Evolutionary conservation across 2,113 vertebrate species (phyloP).

Genomic region (Agelaius tricolor): DNA sequence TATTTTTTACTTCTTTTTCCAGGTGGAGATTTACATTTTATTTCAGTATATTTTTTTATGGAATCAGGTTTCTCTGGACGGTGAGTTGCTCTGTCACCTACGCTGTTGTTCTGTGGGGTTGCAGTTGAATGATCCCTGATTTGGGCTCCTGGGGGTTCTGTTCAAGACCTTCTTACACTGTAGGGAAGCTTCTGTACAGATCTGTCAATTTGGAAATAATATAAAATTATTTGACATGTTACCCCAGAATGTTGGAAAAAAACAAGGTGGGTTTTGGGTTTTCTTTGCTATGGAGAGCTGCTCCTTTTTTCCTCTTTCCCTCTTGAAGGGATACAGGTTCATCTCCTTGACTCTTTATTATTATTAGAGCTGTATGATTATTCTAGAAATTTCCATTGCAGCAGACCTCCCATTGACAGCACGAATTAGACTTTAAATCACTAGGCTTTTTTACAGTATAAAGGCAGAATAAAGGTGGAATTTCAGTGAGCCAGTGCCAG

Average conservation of each 20-base stretch:
- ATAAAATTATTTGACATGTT: not conserved
- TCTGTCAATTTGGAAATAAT: not conserved
- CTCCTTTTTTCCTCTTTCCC: not conserved
- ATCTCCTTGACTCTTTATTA: not conserved
- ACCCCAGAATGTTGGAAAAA: not conserved
- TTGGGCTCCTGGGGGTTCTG: not conserved
- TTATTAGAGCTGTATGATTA: not conserved
- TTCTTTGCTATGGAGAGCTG: not conserved
- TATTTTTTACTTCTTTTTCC: slow-evolving; percentile 31
- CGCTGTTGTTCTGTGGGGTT: not conserved
- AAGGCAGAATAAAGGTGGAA: not conserved
- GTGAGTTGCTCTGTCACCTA: slow-evolving; percentile 76
- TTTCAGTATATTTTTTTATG: slow-evolving; percentile 91
- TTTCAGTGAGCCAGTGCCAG: not conserved
- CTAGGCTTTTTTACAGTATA: not conserved
- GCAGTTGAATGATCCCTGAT: not conserved
- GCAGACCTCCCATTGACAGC: not conserved
- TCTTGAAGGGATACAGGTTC: not conserved
- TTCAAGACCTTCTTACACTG: not conserved
- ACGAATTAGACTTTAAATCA: not conserved
- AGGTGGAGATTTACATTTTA: slow-evolving; percentile 99
- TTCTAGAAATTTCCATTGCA: not conserved
- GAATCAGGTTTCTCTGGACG: slow-evolving; percentile 91
- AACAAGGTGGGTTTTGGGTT: not conserved
- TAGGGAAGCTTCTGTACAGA: not conserved